Percentiles rank a stretch among this genome's conserved stretches.
Evolutionary conservation across 2,797 vertebrate genomes (phyloP).

Genomic region (Pyrocephalus nanus): DNA sequence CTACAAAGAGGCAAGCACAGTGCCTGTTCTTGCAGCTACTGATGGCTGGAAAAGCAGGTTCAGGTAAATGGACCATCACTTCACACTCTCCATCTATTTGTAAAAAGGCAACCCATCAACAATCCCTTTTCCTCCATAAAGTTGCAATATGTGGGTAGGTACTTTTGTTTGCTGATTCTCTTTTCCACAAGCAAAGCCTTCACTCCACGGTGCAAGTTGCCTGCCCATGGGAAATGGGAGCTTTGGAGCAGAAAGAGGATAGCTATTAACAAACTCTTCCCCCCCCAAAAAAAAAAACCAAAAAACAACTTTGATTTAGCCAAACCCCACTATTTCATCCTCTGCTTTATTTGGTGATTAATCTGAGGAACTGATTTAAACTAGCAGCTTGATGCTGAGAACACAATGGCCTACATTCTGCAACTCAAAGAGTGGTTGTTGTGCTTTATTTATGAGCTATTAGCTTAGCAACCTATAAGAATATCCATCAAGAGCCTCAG

Average conservation of each 20-base stretch:
- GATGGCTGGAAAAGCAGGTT: neutral
- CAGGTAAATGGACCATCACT: neutral
- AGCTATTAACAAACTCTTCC: neutral
- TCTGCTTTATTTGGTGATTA: neutral
- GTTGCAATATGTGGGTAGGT: neutral
- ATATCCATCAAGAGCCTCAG: neutral
- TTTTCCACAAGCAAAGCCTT: neutral
- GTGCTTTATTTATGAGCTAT: slow-evolving; percentile 9
- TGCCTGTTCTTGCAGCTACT: neutral
- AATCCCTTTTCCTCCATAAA: neutral
- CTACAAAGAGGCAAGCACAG: fast-evolving
- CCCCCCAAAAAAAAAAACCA: too few species aligned
- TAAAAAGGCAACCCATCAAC: neutral
- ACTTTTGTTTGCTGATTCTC: neutral
- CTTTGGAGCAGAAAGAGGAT: neutral
- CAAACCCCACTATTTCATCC: neutral
- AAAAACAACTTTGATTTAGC: neutral
- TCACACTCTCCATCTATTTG: neutral
- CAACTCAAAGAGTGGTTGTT: neutral
- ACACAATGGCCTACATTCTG: neutral
- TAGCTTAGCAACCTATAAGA: neutral
- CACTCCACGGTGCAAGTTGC: neutral
- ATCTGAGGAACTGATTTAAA: slow-evolving; percentile 3
- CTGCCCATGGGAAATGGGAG: neutral
- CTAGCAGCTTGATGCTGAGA: neutral